Conservation (phyloP, 2,113 vertebrate species). For the Nothoprocta pentlandii region DNA sequence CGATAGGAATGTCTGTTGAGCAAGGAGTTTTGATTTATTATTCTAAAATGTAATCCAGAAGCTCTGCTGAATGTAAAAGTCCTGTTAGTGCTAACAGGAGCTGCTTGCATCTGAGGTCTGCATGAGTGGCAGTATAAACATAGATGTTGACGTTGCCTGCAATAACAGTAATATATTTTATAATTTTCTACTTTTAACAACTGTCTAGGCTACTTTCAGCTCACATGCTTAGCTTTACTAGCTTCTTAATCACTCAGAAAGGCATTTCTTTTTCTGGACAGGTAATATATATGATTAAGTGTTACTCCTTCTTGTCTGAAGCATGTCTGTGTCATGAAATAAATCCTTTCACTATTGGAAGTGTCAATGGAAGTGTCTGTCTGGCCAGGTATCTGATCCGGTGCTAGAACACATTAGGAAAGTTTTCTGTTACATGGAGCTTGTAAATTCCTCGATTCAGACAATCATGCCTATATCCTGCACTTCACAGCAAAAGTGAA, state of each 20-base stretch:
- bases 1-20: accelerated
- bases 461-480: slow-evolving; percentile 56
- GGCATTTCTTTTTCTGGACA: slow-evolving; percentile 32
- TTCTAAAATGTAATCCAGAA: background rate
- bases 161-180: background rate
- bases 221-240: background rate
- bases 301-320: slow-evolving; percentile 55
- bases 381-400: background rate
- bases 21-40: slow-evolving; percentile 16
- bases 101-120: slow-evolving; percentile 11
- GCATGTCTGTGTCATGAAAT: slow-evolving; percentile 5
- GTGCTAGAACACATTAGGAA: slow-evolving; percentile 24
- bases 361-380: slow-evolving; percentile 10
- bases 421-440: slow-evolving; percentile 49
- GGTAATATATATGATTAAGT: slow-evolving; percentile 3
- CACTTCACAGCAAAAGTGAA: slow-evolving; percentile 47
- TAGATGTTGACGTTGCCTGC: slow-evolving; percentile 5
- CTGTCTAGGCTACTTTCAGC: slow-evolving; percentile 8
- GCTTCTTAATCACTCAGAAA: background rate
- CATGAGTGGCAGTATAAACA: slow-evolving; percentile 19
- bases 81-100: background rate
- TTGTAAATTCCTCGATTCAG: slow-evolving; percentile 38
- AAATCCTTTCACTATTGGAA: slow-evolving; percentile 41
- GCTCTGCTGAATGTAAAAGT: slow-evolving; percentile 13
- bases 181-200: background rate